A percentile compares a stretch with the other conserved stretches of the same genome.
These are phyloP conservation scores for Dicrostonyx torquatus DNA, from an alignment of 2,797 vertebrate species.

Conservation along the genomic window DNA sequence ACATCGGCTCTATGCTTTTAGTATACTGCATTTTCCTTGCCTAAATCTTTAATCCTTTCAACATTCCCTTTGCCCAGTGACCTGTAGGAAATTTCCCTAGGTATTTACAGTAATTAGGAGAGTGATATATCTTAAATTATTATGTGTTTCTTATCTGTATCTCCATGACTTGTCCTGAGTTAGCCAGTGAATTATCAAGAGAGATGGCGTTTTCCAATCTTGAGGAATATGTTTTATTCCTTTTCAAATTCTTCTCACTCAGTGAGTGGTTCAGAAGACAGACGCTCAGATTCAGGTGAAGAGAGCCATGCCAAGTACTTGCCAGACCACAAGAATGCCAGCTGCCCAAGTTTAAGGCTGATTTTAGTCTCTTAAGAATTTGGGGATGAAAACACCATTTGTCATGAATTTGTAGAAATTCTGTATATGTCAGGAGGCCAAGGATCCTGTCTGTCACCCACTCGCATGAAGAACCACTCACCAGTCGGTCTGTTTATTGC, in stretches of 20 bases:
- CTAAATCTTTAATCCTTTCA: constrained; percentile 47
- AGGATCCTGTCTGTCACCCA: background rate
- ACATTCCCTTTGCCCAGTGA: constrained; percentile 19
- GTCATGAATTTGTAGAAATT: constrained; percentile 60
- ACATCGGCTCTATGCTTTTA: background rate
- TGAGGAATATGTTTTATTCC: constrained; percentile 67
- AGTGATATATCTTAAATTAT: background rate
- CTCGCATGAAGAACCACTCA: background rate
- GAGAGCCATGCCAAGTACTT: constrained; percentile 61
- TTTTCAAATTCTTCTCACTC: constrained; percentile 71
- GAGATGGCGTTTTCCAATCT: constrained; percentile 65
- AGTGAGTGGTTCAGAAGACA: constrained; percentile 67
- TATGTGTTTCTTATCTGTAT: constrained; percentile 50
- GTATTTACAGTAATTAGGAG: background rate
- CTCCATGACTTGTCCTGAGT: constrained; percentile 8
- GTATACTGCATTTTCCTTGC: constrained; percentile 12
- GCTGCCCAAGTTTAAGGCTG: constrained; percentile 56
- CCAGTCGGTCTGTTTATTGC: background rate
- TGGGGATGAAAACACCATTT: constrained; percentile 65
- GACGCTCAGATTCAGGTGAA: constrained; percentile 74
- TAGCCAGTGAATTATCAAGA: constrained; percentile 6
- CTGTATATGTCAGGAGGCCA: constrained; percentile 18
- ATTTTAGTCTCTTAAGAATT: constrained; percentile 72
- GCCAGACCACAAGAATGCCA: constrained; percentile 77
- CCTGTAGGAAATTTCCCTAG: constrained; percentile 23